Evolutionary conservation across 2,797 vertebrate genomes (phyloP).

Genomic region (Etheostoma nigrum): DNA sequence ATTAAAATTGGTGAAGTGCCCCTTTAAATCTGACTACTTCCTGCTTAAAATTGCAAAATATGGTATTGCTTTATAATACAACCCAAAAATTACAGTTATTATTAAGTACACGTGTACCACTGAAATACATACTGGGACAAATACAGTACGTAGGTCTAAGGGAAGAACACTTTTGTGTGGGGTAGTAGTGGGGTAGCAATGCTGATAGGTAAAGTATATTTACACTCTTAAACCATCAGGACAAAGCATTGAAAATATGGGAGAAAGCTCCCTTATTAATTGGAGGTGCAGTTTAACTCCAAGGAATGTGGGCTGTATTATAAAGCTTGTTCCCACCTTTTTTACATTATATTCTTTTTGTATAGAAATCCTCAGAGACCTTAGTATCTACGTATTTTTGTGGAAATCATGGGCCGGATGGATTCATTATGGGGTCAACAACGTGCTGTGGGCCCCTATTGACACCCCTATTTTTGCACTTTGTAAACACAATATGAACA

Average conservation of each 20-base stretch:
- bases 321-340: background rate
- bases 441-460: background rate
- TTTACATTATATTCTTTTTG: background rate
- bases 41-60: background rate
- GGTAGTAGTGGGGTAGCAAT: background rate
- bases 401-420: background rate
- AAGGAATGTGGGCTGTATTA: too few species aligned
- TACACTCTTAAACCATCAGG: background rate
- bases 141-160: background rate
- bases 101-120: background rate
- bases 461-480: background rate
- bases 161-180: background rate
- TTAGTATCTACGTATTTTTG: background rate
- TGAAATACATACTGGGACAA: background rate
- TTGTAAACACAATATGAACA: background rate
- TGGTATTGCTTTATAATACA: background rate
- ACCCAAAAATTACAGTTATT: background rate
- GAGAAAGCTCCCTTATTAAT: background rate
- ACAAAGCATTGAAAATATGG: background rate
- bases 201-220: too few species aligned
- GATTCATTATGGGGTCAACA: background rate
- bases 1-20: background rate
- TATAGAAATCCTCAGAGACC: background rate
- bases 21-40: background rate
- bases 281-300: background rate